These are phyloP conservation scores for Torymus auratus DNA, from an alignment of 2,888 invertebrate species.

Conservation along the genomic window DNA sequence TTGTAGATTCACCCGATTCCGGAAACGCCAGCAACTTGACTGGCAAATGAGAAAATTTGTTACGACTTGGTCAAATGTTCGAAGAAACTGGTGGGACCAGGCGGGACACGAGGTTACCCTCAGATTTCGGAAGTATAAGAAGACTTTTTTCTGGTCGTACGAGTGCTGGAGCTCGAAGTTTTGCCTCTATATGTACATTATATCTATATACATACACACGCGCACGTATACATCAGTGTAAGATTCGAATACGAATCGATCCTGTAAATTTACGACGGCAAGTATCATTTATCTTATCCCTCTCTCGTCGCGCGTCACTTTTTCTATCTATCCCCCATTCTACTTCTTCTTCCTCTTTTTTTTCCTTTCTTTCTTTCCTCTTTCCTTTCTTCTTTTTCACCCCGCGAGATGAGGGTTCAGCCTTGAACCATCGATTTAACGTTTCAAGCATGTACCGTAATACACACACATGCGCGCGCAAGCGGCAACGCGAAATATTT, in stretches of 20 bases:
- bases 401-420: neutral
- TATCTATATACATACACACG: no score
- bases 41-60: no score
- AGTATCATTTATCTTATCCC: conserved; percentile 16
- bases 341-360: neutral
- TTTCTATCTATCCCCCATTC: no score
- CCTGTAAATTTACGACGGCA: conserved; percentile 18
- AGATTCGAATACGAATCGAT: conserved; percentile 17
- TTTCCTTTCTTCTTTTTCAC: neutral
- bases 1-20: no score
- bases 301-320: neutral
- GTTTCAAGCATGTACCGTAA: neutral
- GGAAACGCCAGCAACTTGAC: no score
- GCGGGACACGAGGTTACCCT: no score
- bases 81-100: no score
- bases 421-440: conserved; percentile 8
- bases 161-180: no score
- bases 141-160: neutral
- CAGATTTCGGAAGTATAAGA: neutral
- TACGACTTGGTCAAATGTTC: no score
- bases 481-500: neutral
- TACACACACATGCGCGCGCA: no score
- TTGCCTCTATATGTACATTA: no score
- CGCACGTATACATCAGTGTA: neutral
- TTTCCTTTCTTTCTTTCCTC: neutral